Conservation (phyloP, 2,888 invertebrate genomes). For the Rhagium mordax region DNA sequence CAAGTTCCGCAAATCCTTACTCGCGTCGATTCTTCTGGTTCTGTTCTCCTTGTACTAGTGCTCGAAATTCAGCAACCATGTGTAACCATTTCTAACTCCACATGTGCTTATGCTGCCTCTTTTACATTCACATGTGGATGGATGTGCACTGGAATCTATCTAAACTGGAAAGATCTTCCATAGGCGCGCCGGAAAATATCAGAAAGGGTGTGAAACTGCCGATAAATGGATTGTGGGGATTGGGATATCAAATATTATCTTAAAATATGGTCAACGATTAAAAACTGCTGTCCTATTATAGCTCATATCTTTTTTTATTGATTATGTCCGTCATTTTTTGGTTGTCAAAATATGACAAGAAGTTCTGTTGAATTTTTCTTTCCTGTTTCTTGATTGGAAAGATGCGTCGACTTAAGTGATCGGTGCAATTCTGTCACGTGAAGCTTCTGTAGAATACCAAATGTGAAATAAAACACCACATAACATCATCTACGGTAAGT, state of each 20-base stretch:
- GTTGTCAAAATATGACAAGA: too few species aligned
- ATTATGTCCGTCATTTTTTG: too few species aligned
- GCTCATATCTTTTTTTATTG: too few species aligned
- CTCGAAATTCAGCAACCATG: constrained; percentile 69
- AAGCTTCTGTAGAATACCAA: too few species aligned
- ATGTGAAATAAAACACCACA: not conserved
- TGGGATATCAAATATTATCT: too few species aligned
- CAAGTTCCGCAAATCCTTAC: not conserved
- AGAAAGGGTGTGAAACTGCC: not conserved
- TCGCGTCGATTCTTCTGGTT: constrained; percentile 27
- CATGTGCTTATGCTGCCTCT: constrained; percentile 40
- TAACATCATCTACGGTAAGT: not conserved
- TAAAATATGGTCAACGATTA: too few species aligned
- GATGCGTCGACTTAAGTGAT: too few species aligned
- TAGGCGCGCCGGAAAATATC: not conserved
- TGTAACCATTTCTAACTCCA: constrained; percentile 67
- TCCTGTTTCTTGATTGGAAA: too few species aligned
- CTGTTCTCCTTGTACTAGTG: constrained; percentile 63
- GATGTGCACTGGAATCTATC: not conserved
- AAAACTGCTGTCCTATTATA: too few species aligned
- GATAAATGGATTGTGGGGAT: not conserved
- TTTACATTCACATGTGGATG: not conserved
- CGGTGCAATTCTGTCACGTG: too few species aligned
- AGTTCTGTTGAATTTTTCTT: too few species aligned
- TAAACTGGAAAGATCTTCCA: too few species aligned